Evolutionary conservation across 2,888 invertebrate species (phyloP).

Genomic region (Drosophila tripunctata): DNA sequence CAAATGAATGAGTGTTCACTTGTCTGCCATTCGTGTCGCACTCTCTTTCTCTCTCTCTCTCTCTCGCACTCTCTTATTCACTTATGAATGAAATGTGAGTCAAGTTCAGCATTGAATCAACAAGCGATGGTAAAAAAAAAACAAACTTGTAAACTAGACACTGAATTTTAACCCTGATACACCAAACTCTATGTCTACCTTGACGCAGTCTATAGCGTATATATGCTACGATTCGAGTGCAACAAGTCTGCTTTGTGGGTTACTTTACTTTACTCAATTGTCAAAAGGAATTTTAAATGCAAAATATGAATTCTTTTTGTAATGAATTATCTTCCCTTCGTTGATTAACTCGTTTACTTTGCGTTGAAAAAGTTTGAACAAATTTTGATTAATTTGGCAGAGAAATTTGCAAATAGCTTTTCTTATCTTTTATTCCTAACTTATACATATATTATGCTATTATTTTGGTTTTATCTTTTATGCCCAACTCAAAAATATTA

Average conservation of each 20-base stretch:
- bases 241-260: conserved; percentile 6
- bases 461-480: too few relatives aligned
- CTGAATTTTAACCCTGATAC: not conserved
- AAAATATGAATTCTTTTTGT: too few relatives aligned
- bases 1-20: conserved; percentile 43
- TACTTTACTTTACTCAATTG: not conserved
- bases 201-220: not conserved
- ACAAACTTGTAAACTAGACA: not conserved
- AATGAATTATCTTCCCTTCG: too few relatives aligned
- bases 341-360: too few relatives aligned
- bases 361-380: too few relatives aligned
- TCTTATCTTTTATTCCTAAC: too few relatives aligned
- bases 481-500: too few relatives aligned
- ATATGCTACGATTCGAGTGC: not conserved
- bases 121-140: not conserved
- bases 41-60: conserved; percentile 12
- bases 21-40: conserved; percentile 26
- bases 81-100: conserved; percentile 59
- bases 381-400: too few relatives aligned
- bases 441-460: too few relatives aligned
- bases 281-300: too few relatives aligned
- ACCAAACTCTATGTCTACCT: not conserved
- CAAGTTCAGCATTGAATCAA: conserved; percentile 39
- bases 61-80: not conserved
- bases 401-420: too few relatives aligned